Evolutionary conservation across 2,113 vertebrate genomes (phyloP).

Genomic region (Bujurquina vittata): DNA sequence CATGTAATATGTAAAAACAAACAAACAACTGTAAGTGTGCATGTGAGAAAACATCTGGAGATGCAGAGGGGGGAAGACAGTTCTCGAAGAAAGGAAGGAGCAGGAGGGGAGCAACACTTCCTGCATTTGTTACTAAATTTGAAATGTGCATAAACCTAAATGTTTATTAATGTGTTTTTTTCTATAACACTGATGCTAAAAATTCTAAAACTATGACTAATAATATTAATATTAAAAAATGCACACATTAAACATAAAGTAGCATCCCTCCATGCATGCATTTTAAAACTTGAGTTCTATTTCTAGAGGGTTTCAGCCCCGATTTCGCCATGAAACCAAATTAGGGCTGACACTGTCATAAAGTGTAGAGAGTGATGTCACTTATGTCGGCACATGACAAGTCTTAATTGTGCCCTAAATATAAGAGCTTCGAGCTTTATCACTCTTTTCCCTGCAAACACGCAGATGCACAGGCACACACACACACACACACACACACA

Average conservation of each 20-base stretch:
- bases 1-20: neutral
- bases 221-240: neutral
- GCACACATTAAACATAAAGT: neutral
- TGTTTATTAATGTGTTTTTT: accelerated
- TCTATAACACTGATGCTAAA: neutral
- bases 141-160: neutral
- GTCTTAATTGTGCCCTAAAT: constrained; percentile 62
- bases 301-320: constrained; percentile 39
- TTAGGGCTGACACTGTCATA: constrained; percentile 54
- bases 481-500: neutral
- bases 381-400: constrained; percentile 49
- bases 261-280: neutral
- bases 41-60: neutral
- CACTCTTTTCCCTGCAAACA: constrained; percentile 2
- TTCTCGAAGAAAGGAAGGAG: neutral
- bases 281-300: constrained; percentile 25
- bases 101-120: neutral
- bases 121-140: neutral
- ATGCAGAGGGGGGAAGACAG: neutral
- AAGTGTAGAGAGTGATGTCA: constrained; percentile 59
- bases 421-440: constrained; percentile 1
- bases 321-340: constrained; percentile 38
- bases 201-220: neutral
- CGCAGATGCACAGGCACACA: neutral
- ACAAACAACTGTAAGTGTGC: neutral